phyloP scores from a whole-genome alignment of 2,113 vertebrate genomes.

The Pseudorectes ferrugineus region DNA sequence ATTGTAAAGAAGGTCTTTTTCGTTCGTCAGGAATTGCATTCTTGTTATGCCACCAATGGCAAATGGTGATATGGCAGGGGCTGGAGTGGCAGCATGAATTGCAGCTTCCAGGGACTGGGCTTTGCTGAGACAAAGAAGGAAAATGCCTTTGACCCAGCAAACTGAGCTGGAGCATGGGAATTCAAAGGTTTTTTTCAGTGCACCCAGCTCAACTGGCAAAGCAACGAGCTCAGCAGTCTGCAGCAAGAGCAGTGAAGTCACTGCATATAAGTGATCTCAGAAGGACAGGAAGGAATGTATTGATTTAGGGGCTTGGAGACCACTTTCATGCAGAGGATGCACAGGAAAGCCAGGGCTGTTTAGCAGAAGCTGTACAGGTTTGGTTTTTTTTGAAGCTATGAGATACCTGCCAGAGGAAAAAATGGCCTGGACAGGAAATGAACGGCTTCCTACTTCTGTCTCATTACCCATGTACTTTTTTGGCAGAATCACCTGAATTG shows the following conservation, averaged over 20 bases:
- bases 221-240: not conserved
- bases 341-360: not conserved
- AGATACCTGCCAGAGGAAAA: not conserved
- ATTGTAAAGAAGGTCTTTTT: not conserved
- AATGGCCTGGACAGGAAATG: fast-evolving
- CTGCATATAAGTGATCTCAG: not conserved
- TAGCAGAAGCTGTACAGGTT: not conserved
- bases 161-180: not conserved
- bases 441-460: not conserved
- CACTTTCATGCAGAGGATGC: not conserved
- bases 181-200: not conserved
- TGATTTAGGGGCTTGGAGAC: slow-evolving; percentile 8
- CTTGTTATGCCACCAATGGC: not conserved
- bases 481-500: not conserved
- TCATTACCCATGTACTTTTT: not conserved
- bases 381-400: not conserved
- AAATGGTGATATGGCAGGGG: not conserved
- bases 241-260: not conserved
- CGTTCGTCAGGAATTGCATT: not conserved
- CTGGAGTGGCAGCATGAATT: not conserved
- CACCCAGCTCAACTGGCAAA: not conserved
- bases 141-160: not conserved
- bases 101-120: not conserved
- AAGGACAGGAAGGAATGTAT: slow-evolving; percentile 15
- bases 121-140: not conserved